Evolutionary conservation across 2,797 vertebrate genomes (phyloP).

Genomic region (Macrochelys suwanniensis): DNA sequence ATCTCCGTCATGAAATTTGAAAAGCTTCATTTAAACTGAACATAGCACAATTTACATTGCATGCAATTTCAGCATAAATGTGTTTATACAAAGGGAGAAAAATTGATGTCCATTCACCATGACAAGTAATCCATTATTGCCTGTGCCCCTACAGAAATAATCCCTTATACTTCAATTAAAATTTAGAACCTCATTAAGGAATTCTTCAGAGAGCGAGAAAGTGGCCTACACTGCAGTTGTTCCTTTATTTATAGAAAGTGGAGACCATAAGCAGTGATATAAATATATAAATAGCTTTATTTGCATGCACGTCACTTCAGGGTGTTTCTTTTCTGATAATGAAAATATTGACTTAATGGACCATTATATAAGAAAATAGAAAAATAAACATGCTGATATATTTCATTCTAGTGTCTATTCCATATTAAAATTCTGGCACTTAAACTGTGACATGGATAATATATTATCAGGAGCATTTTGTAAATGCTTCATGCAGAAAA

Average conservation of each 20-base stretch:
- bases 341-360: not conserved
- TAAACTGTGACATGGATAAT: not conserved
- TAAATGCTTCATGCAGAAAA: not conserved
- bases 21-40: accelerated
- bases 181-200: not conserved
- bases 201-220: accelerated
- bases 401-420: accelerated
- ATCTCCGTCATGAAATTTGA: not conserved
- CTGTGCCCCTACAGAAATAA: not conserved
- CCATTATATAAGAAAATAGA: not conserved
- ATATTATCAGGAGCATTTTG: not conserved
- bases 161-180: not conserved
- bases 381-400: not conserved
- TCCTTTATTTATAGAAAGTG: not conserved
- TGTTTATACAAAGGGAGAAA: not conserved
- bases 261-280: not conserved
- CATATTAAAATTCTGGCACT: not conserved
- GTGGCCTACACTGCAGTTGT: accelerated
- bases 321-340: not conserved
- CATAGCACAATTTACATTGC: not conserved
- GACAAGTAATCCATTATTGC: not conserved
- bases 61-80: not conserved
- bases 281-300: not conserved
- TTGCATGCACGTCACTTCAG: not conserved
- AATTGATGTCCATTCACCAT: not conserved